Evolutionary conservation across 2,113 vertebrate species (phyloP).

Genomic region (Gopherus evgoodei): DNA sequence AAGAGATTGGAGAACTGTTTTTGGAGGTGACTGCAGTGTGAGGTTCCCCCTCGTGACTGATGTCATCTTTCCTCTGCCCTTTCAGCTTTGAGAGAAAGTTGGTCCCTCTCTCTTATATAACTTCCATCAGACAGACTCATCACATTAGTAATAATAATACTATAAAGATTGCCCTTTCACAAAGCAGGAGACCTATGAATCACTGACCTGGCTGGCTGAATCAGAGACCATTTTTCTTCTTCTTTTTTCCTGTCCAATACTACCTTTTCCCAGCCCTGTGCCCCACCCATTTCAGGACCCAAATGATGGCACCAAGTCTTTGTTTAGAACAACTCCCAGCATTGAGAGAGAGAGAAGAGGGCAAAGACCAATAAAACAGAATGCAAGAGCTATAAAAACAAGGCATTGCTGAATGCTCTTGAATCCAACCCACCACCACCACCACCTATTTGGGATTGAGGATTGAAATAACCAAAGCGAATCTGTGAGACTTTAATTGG

Average conservation of each 20-base stretch:
- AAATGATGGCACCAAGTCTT: neutral
- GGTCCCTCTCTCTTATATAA: rapidly evolving
- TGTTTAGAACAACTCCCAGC: neutral
- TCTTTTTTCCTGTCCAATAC: neutral
- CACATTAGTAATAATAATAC: neutral
- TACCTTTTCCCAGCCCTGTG: slow-evolving; percentile 6
- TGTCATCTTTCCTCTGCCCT: neutral
- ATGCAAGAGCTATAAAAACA: neutral
- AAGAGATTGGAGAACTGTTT: neutral
- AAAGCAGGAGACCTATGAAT: slow-evolving; percentile 7
- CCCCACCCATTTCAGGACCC: neutral
- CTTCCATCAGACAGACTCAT: neutral
- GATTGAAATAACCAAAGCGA: neutral
- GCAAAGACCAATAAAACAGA: neutral
- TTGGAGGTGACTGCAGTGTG: rapidly evolving
- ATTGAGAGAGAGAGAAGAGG: neutral
- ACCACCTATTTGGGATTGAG: neutral
- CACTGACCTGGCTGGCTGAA: slow-evolving; percentile 29
- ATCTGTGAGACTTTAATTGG: neutral
- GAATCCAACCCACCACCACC: neutral
- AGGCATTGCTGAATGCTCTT: neutral
- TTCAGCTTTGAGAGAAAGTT: neutral
- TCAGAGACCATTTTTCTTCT: slow-evolving; percentile 17
- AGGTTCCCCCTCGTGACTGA: neutral
- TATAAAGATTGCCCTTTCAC: neutral